Percentiles rank a stretch among this genome's conserved stretches.
Conservation (phyloP, 1,140 invertebrate species). For the Neodiprion virginianus region DNA sequence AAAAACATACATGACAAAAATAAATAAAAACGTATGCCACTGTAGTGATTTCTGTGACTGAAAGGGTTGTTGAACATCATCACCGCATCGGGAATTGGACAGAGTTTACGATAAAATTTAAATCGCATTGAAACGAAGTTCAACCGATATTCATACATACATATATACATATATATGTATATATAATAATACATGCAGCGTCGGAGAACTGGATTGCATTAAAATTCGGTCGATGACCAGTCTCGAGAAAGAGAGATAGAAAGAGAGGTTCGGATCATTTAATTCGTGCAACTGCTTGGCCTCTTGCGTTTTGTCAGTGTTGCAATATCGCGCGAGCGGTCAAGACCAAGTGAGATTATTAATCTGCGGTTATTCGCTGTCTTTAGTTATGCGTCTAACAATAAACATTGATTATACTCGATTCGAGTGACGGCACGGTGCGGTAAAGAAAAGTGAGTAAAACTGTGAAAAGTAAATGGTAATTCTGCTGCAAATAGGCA, state of each 20-base stretch:
- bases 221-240: background rate
- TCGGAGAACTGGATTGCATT: background rate
- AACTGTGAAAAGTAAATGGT: too few species aligned
- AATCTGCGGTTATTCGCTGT: background rate
- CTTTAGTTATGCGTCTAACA: background rate
- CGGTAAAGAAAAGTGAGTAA: too few species aligned
- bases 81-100: too few species aligned
- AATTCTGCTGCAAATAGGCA: too few species aligned
- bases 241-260: background rate
- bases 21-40: too few species aligned
- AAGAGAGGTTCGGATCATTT: background rate
- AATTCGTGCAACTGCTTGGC: background rate
- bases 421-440: background rate
- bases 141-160: background rate
- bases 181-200: background rate
- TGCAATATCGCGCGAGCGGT: background rate
- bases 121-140: background rate
- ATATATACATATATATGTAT: background rate
- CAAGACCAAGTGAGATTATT: background rate
- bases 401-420: background rate
- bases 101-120: background rate
- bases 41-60: too few species aligned
- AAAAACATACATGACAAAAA: too few species aligned
- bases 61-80: too few species aligned
- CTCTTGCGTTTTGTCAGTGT: background rate